Base-by-base conservation (phyloP, 2,113 vertebrate species). In the Notiomystis cincta region DNA sequence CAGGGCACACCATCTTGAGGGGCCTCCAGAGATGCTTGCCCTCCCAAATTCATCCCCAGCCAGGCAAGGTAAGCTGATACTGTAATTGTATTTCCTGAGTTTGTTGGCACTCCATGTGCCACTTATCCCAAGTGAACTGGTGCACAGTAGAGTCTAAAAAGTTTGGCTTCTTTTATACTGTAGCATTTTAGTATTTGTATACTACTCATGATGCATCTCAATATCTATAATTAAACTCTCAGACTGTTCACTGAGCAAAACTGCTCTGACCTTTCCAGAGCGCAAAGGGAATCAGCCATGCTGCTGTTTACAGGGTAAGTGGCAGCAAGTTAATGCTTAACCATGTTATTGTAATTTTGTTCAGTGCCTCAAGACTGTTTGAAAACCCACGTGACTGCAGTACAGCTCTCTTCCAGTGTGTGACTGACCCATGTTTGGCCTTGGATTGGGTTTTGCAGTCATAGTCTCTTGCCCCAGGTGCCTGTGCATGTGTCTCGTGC, bases 281-380 rank as follows among this genome's bases (percentile, higher is more conserved):
- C 66, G 79, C 86, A 82, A 80, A 90, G 48, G 22, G 13, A 86
- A 53, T 71, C 40, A 76, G 53, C 54, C 57, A 3, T 42, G 40
- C 33, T 58, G 6, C 65, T 87, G 9, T 76, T 79, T 72, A 65
- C 62, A 77, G 50, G 66, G 14, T 72, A 78, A 82, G 70, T n/a
- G 31, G n/a, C 15, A 82, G 70, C 70, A 76, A 88, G 75, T 93
- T 96, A 95, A 95, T 56, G 57, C 24, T 86, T 92, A 94, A 86
- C 85, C 37, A 15, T 40, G 20, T 69, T 64, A 89, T 2, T 90
- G 44, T 71, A 25, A 47, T 78, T 93, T 62, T 82, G 22, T 85
- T 78, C 61, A 56, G 3, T 47, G 66, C 37, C 81, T 80, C 31
- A 50, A 53, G 58, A 60, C 25, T 42, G 11, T 51, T 85, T 69